A percentile compares a stretch with the other conserved stretches of the same genome.
These are phyloP conservation scores for Sebastes itinus DNA, from an alignment of 2,797 vertebrate species.

Conservation along the genomic window DNA sequence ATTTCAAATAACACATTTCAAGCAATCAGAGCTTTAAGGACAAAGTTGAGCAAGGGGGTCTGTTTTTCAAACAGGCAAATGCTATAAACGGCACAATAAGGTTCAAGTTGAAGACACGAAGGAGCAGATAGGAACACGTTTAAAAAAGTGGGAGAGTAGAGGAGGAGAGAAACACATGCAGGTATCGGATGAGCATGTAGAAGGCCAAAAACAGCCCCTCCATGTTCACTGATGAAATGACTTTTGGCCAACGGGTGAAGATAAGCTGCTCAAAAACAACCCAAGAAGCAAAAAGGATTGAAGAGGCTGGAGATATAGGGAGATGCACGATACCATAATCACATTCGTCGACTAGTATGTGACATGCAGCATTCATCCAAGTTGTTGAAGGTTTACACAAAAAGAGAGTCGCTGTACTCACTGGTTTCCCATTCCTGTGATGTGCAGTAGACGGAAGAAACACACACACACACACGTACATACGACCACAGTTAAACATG, in stretches of 20 bases:
- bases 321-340: slow-evolving; percentile 52
- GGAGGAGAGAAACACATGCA: slow-evolving; percentile 70
- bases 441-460: slow-evolving; percentile 81
- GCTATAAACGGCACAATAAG: slow-evolving; percentile 48
- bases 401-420: slow-evolving; percentile 82
- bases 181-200: slow-evolving; percentile 46
- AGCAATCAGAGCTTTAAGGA: slow-evolving; percentile 8
- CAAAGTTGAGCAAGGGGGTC: slow-evolving; percentile 36
- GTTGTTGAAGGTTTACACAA: slow-evolving; percentile 55
- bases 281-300: slow-evolving; percentile 50
- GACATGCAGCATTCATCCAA: slow-evolving; percentile 82
- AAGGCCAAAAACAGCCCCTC: slow-evolving; percentile 35
- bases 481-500: slow-evolving; percentile 55
- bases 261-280: slow-evolving; percentile 47
- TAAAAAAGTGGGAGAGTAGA: slow-evolving; percentile 42
- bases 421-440: slow-evolving; percentile 89
- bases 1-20: slow-evolving; percentile 32
- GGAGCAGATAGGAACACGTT: slow-evolving; percentile 37
- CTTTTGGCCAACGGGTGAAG: slow-evolving; percentile 38
- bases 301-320: slow-evolving; percentile 46
- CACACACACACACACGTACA: slow-evolving; percentile 59
- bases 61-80: slow-evolving; percentile 50
- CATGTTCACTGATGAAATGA: slow-evolving; percentile 43
- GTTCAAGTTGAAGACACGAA: slow-evolving; percentile 50
- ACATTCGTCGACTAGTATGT: slow-evolving; percentile 49